Percentiles rank a stretch among this genome's conserved stretches.
phyloP scores from a whole-genome alignment of 2,113 vertebrate genomes.

The Chaetops frenatus region DNA sequence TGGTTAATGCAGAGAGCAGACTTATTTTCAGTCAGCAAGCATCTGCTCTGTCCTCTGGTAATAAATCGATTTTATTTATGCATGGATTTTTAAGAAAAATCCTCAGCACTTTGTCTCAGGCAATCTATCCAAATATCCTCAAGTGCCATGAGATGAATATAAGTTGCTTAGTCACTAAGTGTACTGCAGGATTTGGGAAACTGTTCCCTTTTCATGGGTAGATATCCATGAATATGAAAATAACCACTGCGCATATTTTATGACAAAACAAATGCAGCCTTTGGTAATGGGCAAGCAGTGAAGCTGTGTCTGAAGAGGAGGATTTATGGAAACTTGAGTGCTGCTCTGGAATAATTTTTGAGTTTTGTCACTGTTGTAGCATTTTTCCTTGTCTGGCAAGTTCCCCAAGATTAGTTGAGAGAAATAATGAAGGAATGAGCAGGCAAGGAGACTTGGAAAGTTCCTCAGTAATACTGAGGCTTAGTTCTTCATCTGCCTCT shows the following conservation, averaged over 20 bases:
- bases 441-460: background rate
- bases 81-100: conserved; percentile 15
- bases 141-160: background rate
- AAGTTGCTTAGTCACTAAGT: background rate
- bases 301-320: background rate
- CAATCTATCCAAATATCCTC: background rate
- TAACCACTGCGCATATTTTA: background rate
- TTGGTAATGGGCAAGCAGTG: background rate
- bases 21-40: conserved; percentile 28
- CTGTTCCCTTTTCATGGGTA: background rate
- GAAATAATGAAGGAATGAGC: background rate
- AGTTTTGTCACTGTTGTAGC: background rate
- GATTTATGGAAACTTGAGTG: background rate
- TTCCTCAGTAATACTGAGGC: background rate
- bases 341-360: background rate
- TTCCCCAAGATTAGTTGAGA: background rate
- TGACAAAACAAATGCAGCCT: background rate
- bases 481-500: background rate
- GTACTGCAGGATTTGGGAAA: background rate
- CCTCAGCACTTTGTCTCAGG: background rate
- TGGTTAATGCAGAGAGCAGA: background rate
- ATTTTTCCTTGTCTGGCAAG: background rate
- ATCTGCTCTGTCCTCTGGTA: conserved; percentile 21
- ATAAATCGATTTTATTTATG: conserved; percentile 8
- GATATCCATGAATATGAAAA: background rate